Percentiles rank a stretch among this genome's conserved stretches.
Conservation (phyloP, 2,888 invertebrate species). For the Polylopha cassiicola region DNA sequence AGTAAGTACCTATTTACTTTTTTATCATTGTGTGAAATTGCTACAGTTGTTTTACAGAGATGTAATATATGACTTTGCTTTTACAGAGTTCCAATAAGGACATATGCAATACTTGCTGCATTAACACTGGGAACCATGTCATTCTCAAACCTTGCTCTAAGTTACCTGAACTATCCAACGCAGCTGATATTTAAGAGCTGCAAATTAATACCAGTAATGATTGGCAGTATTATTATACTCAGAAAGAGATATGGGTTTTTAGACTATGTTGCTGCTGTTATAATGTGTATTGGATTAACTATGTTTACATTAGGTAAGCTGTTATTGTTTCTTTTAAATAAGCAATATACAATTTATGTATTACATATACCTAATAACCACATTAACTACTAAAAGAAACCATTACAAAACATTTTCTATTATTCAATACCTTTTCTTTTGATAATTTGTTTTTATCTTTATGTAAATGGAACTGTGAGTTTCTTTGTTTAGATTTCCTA, state of each 20-base stretch:
- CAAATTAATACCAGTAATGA: slow-evolving; percentile 95
- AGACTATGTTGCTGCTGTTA: slow-evolving; percentile 89
- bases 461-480: too few species aligned
- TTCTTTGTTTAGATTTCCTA: too few species aligned
- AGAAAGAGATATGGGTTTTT: slow-evolving; percentile 89
- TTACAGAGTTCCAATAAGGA: slow-evolving; percentile 88
- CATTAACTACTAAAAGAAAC: too few species aligned
- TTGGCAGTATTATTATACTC: slow-evolving; percentile 95
- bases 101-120: slow-evolving; percentile 88
- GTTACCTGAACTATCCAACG: slow-evolving; percentile 97
- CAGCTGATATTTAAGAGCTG: slow-evolving; percentile 99
- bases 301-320: slow-evolving; percentile 91
- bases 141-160: slow-evolving; percentile 94
- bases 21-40: slow-evolving; percentile 4
- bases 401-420: neutral
- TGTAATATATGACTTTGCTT: slow-evolving; percentile 2
- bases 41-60: neutral
- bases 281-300: slow-evolving; percentile 93
- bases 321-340: slow-evolving; percentile 4
- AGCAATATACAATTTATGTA: neutral
- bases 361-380: too few species aligned
- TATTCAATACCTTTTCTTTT: neutral
- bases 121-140: slow-evolving; percentile 97
- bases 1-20: slow-evolving; percentile 51
- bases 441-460: too few species aligned